Conservation (phyloP, 2,888 invertebrate species). For the Morpho achilles region DNA sequence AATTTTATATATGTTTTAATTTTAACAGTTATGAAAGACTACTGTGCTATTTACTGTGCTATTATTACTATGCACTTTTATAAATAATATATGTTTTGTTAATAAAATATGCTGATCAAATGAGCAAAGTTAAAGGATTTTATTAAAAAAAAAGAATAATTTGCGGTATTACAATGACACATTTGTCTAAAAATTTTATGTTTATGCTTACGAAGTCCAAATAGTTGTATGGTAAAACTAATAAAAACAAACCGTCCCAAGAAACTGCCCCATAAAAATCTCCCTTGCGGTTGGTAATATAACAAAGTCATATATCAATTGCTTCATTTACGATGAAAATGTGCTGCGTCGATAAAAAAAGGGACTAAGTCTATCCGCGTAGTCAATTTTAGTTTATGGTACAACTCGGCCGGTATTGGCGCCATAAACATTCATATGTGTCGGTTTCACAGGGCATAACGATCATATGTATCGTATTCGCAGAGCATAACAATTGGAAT, state of each 20-base stretch:
- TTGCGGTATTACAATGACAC: not conserved
- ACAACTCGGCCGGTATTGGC: slow-evolving; percentile 17
- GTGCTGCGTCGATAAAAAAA: slow-evolving; percentile 17
- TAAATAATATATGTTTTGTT: too few relatives aligned
- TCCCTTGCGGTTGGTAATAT: slow-evolving; percentile 6
- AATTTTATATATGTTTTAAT: too few relatives aligned
- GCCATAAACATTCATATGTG: slow-evolving; percentile 21
- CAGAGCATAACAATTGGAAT: slow-evolving; percentile 18
- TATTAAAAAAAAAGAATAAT: too few relatives aligned
- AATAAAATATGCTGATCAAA: too few relatives aligned
- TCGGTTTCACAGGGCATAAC: slow-evolving; percentile 15
- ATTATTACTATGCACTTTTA: too few relatives aligned
- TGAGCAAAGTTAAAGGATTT: too few relatives aligned
- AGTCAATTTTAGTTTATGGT: slow-evolving; percentile 23
- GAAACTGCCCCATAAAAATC: slow-evolving; percentile 11
- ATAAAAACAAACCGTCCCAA: slow-evolving; percentile 3
- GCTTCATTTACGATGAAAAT: slow-evolving; percentile 27
- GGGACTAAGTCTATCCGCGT: slow-evolving; percentile 17
- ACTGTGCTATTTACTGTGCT: too few relatives aligned
- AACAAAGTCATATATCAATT: slow-evolving; percentile 27
- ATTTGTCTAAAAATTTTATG: not conserved
- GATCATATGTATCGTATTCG: slow-evolving; percentile 10
- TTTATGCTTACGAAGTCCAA: not conserved
- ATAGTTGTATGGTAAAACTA: slow-evolving; percentile 1
- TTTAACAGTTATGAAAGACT: too few relatives aligned